Conservation (phyloP, 2,797 vertebrate species). For the Gambelia wislizenii region DNA sequence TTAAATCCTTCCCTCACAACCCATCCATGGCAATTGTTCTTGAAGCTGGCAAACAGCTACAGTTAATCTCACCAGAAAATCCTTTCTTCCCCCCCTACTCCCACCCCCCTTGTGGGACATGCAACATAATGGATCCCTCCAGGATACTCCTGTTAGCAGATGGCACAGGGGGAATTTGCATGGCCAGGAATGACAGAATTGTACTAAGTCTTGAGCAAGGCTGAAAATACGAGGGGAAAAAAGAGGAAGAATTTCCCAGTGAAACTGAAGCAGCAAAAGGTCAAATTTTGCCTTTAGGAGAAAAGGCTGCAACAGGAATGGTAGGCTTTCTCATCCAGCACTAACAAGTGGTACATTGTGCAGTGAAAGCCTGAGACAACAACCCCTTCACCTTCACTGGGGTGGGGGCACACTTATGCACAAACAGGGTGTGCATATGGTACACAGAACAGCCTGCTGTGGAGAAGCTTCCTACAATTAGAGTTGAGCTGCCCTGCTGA, state of each 20-base stretch:
- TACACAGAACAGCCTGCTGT: background rate
- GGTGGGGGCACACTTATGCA: background rate
- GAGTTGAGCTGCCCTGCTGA: no score
- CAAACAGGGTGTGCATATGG: background rate
- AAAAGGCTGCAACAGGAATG: background rate
- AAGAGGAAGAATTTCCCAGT: background rate
- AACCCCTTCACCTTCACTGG: background rate
- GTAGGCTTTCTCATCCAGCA: background rate
- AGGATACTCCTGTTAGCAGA: background rate
- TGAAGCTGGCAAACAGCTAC: background rate
- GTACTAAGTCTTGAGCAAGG: background rate
- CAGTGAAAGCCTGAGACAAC: background rate
- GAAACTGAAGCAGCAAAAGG: conserved; percentile 20
- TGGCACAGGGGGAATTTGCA: background rate
- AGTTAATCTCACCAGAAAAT: background rate
- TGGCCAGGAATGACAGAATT: background rate
- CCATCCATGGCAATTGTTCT: background rate
- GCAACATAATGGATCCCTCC: background rate
- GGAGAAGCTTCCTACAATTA: background rate
- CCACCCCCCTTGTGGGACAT: background rate
- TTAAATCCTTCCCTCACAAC: background rate
- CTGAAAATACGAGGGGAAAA: background rate
- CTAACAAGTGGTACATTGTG: background rate
- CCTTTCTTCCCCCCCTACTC: no score
- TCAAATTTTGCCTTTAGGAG: conserved; percentile 5